phyloP scores from a whole-genome alignment of 2,797 vertebrate species.

The Tolypeutes matacus region DNA sequence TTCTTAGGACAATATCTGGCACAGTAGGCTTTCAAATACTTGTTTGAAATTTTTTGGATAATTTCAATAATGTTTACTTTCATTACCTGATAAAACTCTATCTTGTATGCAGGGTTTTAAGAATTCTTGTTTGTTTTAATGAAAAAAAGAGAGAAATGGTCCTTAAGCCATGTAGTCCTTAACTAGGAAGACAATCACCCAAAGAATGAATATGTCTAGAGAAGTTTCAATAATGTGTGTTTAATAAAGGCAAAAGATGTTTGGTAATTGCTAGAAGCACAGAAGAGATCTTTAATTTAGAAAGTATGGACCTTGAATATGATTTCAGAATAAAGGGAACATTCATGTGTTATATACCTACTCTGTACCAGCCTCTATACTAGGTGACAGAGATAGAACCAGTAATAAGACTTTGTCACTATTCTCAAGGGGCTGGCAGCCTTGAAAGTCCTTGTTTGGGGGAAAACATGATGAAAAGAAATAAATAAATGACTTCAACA shows the following conservation, averaged over 20 bases:
- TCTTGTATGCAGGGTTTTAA: background rate
- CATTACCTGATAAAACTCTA: background rate
- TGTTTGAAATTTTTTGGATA: background rate
- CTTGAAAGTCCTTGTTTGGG: background rate
- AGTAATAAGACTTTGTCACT: background rate
- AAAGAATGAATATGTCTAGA: background rate
- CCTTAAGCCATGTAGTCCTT: background rate
- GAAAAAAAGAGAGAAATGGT: background rate
- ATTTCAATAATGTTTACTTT: background rate
- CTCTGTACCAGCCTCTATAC: background rate
- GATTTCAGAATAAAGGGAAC: background rate
- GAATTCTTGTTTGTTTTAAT: background rate
- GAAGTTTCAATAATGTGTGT: background rate
- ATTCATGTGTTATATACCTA: background rate
- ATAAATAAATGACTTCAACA: background rate
- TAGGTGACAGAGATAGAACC: background rate
- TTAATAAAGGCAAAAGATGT: background rate
- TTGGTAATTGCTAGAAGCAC: background rate
- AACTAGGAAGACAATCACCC: background rate
- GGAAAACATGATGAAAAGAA: background rate
- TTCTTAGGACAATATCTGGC: background rate
- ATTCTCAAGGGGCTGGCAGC: background rate
- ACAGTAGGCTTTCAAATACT: background rate
- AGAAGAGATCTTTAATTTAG: background rate
- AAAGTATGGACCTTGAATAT: background rate